Conservation (phyloP, 2,113 vertebrate genomes). For the Butastur rufipennis region DNA sequence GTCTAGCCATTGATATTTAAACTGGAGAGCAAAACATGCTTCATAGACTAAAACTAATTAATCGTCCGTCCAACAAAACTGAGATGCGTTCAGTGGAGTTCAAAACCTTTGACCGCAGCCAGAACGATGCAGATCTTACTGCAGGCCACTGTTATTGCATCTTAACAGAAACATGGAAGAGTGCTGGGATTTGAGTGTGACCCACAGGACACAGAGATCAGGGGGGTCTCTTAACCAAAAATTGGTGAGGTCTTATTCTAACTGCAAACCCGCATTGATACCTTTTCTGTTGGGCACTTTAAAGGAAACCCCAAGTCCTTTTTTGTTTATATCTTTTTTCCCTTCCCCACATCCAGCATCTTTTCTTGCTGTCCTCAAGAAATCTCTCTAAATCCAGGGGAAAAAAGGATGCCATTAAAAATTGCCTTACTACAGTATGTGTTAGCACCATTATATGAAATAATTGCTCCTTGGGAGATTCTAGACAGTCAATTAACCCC, state of each 20-base stretch:
- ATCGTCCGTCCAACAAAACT: background rate
- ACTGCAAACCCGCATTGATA: background rate
- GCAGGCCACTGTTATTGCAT: background rate
- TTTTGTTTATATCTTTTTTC: background rate
- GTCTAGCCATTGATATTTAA: background rate
- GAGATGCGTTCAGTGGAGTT: background rate
- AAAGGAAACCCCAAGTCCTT: background rate
- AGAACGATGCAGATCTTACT: background rate
- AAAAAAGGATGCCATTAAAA: slow-evolving; percentile 2
- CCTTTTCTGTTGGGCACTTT: background rate
- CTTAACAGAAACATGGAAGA: background rate
- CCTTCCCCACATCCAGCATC: background rate
- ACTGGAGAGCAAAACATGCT: background rate
- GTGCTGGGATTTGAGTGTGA: background rate
- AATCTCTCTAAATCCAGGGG: slow-evolving; percentile 3
- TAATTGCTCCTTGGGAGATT: slow-evolving; percentile 56
- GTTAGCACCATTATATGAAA: slow-evolving; percentile 37
- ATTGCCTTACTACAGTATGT: background rate
- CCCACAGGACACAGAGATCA: too few species aligned
- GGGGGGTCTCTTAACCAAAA: background rate
- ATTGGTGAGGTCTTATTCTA: background rate
- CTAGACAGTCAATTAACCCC: slow-evolving; percentile 56
- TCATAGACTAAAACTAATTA: background rate
- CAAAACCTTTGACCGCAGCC: background rate
- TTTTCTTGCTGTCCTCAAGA: background rate